Conservation (phyloP, 2,797 vertebrate genomes). For the Ispidina lecontei region DNA sequence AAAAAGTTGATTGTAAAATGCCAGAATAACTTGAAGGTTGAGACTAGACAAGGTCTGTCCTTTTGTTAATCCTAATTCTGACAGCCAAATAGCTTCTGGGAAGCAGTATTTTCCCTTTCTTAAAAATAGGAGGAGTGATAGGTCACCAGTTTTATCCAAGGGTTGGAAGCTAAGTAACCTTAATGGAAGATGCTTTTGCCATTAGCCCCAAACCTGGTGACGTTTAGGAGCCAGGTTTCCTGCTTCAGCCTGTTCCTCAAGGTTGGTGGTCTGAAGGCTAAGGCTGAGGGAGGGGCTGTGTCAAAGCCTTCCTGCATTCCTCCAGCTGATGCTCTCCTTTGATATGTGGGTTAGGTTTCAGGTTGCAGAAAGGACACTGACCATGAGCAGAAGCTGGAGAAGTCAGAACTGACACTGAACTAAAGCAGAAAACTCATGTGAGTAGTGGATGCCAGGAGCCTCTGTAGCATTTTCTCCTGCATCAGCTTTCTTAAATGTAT, state of each 20-base stretch:
- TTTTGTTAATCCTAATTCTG: not conserved
- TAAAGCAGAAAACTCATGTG: not conserved
- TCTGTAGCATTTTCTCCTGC: not conserved
- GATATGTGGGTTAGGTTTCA: not conserved
- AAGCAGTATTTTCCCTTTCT: not conserved
- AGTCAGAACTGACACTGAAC: not conserved
- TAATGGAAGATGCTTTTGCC: not conserved
- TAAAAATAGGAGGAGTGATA: not conserved
- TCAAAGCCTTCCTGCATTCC: not conserved
- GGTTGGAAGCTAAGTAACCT: not conserved
- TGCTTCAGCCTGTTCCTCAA: not conserved
- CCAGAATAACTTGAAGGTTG: not conserved
- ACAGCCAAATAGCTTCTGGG: not conserved
- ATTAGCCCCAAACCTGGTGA: not conserved
- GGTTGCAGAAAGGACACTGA: not conserved
- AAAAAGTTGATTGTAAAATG: not conserved
- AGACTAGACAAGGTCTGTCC: not conserved
- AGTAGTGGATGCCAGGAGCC: not conserved
- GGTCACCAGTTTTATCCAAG: not conserved
- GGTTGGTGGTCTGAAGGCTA: constrained; percentile 36
- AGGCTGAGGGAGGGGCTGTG: constrained; percentile 1
- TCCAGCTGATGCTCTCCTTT: constrained; percentile 1
- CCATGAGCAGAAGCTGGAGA: not conserved
- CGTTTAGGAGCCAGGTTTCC: not conserved
- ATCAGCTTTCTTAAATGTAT: not conserved